phyloP scores from a whole-genome alignment of 2,888 invertebrate genomes.

The Caradrina kadenii region DNA sequence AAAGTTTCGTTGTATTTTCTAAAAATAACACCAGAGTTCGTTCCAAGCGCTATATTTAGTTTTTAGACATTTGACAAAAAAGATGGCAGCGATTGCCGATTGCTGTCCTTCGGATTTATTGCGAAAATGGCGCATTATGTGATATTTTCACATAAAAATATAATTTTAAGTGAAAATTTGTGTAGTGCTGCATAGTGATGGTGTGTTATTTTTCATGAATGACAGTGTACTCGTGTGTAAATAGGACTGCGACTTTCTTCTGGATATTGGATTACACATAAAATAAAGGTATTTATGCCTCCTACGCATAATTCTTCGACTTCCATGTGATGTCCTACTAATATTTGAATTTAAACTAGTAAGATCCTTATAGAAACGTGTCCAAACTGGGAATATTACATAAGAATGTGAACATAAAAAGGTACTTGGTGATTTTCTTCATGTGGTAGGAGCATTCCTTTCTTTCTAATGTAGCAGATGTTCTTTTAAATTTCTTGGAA shows the following conservation, averaged over 20 bases:
- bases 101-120: conserved; percentile 88
- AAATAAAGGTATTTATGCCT: conserved; percentile 88
- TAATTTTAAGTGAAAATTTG: conserved; percentile 88
- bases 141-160: conserved; percentile 88
- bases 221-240: conserved; percentile 88
- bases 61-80: conserved; percentile 91
- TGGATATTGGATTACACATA: conserved; percentile 90
- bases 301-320: conserved; percentile 79
- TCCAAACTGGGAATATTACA: conserved; percentile 80
- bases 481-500: conserved; percentile 75
- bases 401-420: conserved; percentile 77
- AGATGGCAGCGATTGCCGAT: conserved; percentile 90
- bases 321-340: conserved; percentile 61
- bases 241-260: conserved; percentile 87
- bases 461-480: conserved; percentile 68
- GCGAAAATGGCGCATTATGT: conserved; percentile 90
- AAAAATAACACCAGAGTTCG: conserved; percentile 91
- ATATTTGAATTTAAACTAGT: conserved; percentile 49
- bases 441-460: conserved; percentile 58
- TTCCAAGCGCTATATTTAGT: conserved; percentile 90
- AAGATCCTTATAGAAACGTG: conserved; percentile 39
- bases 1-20: conserved; percentile 82
- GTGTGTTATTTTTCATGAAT: conserved; percentile 86
- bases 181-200: conserved; percentile 89
- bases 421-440: conserved; percentile 58